A percentile compares a stretch with the other conserved stretches of the same genome.
Evolutionary conservation across 2,113 vertebrate species (phyloP).

Genomic region (Opisthocomus hoazin): DNA sequence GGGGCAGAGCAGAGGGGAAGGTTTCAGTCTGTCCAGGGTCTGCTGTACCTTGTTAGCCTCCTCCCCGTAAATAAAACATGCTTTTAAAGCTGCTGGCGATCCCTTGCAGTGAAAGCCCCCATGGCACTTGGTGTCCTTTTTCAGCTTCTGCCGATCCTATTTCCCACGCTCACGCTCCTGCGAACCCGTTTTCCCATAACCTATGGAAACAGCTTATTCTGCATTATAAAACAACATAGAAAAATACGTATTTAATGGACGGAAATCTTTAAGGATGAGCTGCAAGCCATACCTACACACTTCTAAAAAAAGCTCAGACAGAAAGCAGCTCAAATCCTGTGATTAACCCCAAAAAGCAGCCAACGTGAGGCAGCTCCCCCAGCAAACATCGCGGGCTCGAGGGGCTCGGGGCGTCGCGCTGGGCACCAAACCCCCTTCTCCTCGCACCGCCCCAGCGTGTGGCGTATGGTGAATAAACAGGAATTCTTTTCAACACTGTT

Average conservation of each 20-base stretch:
- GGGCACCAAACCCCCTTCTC: neutral
- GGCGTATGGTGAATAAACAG: neutral
- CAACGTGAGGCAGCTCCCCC: neutral
- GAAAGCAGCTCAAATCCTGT: neutral
- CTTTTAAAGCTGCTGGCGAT: neutral
- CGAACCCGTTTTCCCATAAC: neutral
- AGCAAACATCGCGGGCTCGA: neutral
- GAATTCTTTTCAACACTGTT: neutral
- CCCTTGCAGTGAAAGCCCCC: neutral
- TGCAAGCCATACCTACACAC: neutral
- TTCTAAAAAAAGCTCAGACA: neutral
- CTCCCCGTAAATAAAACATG: neutral
- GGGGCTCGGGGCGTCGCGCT: neutral
- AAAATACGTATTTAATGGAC: neutral
- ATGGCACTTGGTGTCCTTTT: neutral
- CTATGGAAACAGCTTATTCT: neutral
- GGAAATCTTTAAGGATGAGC: neutral
- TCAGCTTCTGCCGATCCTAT: neutral
- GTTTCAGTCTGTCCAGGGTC: neutral
- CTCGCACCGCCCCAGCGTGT: neutral
- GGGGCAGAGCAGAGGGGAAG: too few relatives aligned
- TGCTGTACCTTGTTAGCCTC: neutral
- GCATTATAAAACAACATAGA: neutral
- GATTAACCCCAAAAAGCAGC: neutral
- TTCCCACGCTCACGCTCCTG: fast-evolving